phyloP scores from a whole-genome alignment of 2,888 invertebrate species.

The Acanthopleura granulata region DNA sequence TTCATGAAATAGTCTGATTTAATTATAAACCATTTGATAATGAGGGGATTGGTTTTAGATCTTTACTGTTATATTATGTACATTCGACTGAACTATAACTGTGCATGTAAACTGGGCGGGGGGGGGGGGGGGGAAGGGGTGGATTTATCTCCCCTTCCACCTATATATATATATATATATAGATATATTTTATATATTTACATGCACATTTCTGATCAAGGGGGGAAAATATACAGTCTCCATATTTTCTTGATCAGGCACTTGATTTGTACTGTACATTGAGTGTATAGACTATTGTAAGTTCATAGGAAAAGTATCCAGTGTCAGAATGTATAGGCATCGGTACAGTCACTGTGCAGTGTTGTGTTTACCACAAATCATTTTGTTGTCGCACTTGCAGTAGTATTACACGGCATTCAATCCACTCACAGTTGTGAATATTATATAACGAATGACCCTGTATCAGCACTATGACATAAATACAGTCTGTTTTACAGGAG shows the following conservation, averaged over 20 bases:
- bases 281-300: conserved; percentile 4
- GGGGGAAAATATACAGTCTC: background rate
- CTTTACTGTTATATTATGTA: too few species aligned
- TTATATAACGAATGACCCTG: too few species aligned
- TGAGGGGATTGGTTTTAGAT: too few species aligned
- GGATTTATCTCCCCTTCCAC: too few species aligned
- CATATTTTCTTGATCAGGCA: conserved; percentile 7
- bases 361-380: background rate
- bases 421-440: background rate
- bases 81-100: too few species aligned
- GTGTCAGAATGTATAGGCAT: background rate
- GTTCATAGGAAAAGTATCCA: conserved; percentile 18
- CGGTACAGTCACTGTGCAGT: background rate
- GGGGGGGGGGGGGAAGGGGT: too few species aligned
- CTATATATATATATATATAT: background rate
- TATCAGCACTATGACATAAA: too few species aligned
- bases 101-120: too few species aligned
- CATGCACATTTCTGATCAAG: background rate
- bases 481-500: too few species aligned
- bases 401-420: background rate
- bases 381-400: too few species aligned
- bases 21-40: too few species aligned
- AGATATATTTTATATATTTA: background rate
- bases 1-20: too few species aligned
- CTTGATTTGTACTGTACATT: conserved; percentile 11